Conservation (phyloP, 2,888 invertebrate genomes). For the Tachina fera region DNA sequence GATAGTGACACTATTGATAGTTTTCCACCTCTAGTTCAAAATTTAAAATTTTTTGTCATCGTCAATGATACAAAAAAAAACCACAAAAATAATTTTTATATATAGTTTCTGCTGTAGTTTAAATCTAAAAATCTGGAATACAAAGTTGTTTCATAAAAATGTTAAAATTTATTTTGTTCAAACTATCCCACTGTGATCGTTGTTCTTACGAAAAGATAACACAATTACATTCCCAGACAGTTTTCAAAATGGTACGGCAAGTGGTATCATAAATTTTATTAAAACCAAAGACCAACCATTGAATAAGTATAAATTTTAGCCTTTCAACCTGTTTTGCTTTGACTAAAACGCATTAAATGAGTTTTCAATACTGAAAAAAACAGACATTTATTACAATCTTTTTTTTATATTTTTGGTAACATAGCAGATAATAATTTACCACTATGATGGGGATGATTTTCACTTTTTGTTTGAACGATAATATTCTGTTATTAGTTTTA, state of each 20-base stretch:
- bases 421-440: slow-evolving; percentile 49
- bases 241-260: slow-evolving; percentile 24
- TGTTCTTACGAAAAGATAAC: slow-evolving; percentile 29
- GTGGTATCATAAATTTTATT: slow-evolving; percentile 40
- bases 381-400: slow-evolving; percentile 21
- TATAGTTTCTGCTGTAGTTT: too few relatives aligned
- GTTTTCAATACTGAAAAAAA: slow-evolving; percentile 39
- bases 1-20: too few relatives aligned
- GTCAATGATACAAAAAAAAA: too few relatives aligned
- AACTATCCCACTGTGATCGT: neutral
- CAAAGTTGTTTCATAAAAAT: too few relatives aligned
- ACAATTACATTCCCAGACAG: slow-evolving; percentile 23
- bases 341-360: slow-evolving; percentile 39
- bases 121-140: too few relatives aligned
- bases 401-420: slow-evolving; percentile 12
- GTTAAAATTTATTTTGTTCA: too few relatives aligned
- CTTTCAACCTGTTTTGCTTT: slow-evolving; percentile 43
- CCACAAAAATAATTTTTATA: too few relatives aligned
- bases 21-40: too few relatives aligned
- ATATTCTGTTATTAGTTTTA: slow-evolving; percentile 19
- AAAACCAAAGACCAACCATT: slow-evolving; percentile 38
- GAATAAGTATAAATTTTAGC: slow-evolving; percentile 25
- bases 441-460: slow-evolving; percentile 43
- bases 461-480: slow-evolving; percentile 20
- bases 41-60: too few relatives aligned